A percentile compares a stretch with the other conserved stretches of the same genome.
Conservation (phyloP, 2,888 invertebrate species). For the Xanthorhoe spadicearia region DNA sequence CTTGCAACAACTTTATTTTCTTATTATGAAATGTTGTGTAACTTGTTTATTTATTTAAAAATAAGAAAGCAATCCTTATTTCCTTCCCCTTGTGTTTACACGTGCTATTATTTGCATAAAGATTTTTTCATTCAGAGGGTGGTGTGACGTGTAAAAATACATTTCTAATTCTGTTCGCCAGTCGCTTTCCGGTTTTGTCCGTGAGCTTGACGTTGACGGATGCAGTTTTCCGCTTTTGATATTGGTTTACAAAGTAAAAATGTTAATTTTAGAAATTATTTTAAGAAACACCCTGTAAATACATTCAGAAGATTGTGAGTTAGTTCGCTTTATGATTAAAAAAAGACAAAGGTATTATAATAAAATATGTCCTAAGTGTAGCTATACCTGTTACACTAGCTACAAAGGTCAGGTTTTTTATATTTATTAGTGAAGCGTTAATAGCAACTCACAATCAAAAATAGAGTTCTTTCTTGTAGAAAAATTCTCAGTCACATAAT, state of each 20-base stretch:
- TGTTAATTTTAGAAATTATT: slow-evolving; percentile 46
- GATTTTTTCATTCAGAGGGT: slow-evolving; percentile 70
- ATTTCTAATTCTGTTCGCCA: slow-evolving; percentile 80
- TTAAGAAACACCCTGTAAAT: slow-evolving; percentile 2
- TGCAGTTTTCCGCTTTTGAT: slow-evolving; percentile 71
- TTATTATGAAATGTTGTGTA: background rate
- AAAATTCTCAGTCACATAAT: slow-evolving; percentile 26
- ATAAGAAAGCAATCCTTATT: slow-evolving; percentile 46
- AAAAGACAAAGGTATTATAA: too few relatives aligned
- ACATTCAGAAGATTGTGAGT: background rate
- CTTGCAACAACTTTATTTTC: background rate
- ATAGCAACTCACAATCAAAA: background rate
- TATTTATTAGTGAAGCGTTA: background rate
- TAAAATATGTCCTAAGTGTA: too few relatives aligned
- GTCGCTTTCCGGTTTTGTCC: slow-evolving; percentile 70
- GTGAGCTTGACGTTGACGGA: slow-evolving; percentile 74
- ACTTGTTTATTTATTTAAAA: slow-evolving; percentile 32
- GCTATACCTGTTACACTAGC: too few relatives aligned
- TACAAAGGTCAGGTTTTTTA: background rate
- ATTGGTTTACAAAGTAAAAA: slow-evolving; percentile 53
- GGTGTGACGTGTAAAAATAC: slow-evolving; percentile 78
- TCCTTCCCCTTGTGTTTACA: slow-evolving; percentile 77
- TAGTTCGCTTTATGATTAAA: too few relatives aligned
- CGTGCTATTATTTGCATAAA: slow-evolving; percentile 83
- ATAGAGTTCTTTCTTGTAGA: background rate